Base-by-base conservation (phyloP, 2,888 invertebrate species). In the Orthosia gothica region DNA sequence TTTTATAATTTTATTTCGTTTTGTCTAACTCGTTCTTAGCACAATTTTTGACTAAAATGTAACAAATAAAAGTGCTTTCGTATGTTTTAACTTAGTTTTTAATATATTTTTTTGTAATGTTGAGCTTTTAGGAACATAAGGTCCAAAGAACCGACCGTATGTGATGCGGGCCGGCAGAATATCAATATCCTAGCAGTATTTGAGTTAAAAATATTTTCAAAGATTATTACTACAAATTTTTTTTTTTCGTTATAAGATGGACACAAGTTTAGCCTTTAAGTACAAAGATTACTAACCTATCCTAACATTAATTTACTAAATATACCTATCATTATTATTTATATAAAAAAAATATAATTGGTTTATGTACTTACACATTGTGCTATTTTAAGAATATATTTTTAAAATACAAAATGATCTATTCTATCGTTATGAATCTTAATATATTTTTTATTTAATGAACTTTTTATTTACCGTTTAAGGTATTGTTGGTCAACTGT, bases 341-440 rank as follows among this genome's bases (percentile, higher is more conserved):
- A 80, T 85, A 55, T 67, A n/a, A 67, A 83, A 82, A 84, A 70
- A 88, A 61, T n/a, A 89, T 89, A 91, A 93, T 95, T 95, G 95
- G 95, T 94, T 94, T 93, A 95, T 95, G 96, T 96, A 96, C 96
- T 95, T 95, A 95, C 94, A 90, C 88, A 80, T 89, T 90, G 83
- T 87, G 89, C 89, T 91, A 90, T 91, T 86, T 89, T 91, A 90
- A 89, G 89, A 90, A 68, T 83, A 89, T 90, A 87, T 91, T 89
- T 89, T 87, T 86, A 85, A 90, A 86, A 89, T 86, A 87, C 81
- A 88, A 90, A 91, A 89, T 87, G 86, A 89, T 91, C 89, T 92
- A 92, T 91, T 89, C 87, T 92, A 88, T 91, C 82, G 90, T 91
- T 89, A 90, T 90, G 92, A 91, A 92, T 92, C 91, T 92, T 89